Conservation (phyloP, 2,888 invertebrate genomes). For the Rugalucina vietnamica region DNA sequence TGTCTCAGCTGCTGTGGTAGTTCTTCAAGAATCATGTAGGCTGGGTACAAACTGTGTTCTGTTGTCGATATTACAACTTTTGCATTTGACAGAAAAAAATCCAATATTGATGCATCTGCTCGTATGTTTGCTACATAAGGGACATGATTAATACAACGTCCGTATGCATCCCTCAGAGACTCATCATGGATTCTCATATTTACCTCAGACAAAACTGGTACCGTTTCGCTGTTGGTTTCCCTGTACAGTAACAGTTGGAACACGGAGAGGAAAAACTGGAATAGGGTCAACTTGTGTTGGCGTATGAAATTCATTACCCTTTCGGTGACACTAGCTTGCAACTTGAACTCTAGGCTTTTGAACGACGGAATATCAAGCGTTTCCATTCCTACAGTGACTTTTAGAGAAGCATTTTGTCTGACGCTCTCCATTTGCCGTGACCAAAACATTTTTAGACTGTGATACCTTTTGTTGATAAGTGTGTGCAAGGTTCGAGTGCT, state of each 20-base stretch:
- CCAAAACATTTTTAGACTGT: too few relatives aligned
- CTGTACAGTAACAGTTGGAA: background rate
- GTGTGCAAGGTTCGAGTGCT: too few relatives aligned
- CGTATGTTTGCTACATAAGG: background rate
- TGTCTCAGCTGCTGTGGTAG: background rate
- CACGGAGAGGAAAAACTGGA: background rate
- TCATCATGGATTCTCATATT: background rate
- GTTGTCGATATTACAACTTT: background rate
- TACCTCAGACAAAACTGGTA: background rate
- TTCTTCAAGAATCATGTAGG: background rate
- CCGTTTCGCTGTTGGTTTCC: background rate
- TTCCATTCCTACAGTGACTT: too few relatives aligned
- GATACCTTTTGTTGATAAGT: too few relatives aligned
- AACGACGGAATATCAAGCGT: too few relatives aligned
- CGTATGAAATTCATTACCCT: background rate
- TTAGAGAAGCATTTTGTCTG: too few relatives aligned
- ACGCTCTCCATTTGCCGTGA: too few relatives aligned
- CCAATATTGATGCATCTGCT: background rate
- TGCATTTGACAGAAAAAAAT: background rate
- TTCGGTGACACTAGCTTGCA: background rate
- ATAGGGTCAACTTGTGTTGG: background rate
- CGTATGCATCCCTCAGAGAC: background rate
- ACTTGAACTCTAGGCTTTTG: background rate
- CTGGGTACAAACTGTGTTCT: conserved; percentile 3
- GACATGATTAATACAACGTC: conserved; percentile 1